Evolutionary conservation across 2,888 invertebrate species (phyloP), one percentile per base, ranked within the genome.

Genomic region (Tortricodes alternella): DNA sequence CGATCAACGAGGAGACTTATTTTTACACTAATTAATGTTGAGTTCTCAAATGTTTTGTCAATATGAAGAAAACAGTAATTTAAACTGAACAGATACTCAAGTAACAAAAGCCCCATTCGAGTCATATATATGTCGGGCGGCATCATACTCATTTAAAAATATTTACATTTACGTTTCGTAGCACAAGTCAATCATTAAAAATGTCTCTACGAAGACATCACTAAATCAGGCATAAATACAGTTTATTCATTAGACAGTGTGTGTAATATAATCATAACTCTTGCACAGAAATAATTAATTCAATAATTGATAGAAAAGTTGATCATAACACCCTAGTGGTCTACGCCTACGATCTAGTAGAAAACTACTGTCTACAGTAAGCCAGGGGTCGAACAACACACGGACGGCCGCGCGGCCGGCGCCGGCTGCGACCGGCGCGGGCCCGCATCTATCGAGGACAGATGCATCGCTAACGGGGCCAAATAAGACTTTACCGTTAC

Each of bases 381-480:
- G 90, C 90, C 88, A 89, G 82, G 88, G 90, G 89, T 88, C 73
- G 81, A 85, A 88, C 86, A 88, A 88, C 83, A 84, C 70, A 70
- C 66, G 68, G 73, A 63, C 65, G 66, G 63, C 70, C 67, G 69
- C 67, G 69, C 67, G 67, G 71, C 69, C 73, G 71, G 76, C 74
- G 70, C 65, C 71, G 70, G 53, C 68, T 66, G 66, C 72, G 72
- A 70, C 74, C n/a, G n/a, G n/a, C n/a, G n/a, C 76, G 78, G 78
- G 63, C 62, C 19, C 32, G 46, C 88, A 85, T 86, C 89, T 89
- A 86, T 89, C 89, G 76, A 83, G 89, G 91, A 91, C 90, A 89
- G 89, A 91, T 91, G 91, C 91, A 90, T 89, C 88, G 89, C 91
- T 91, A 91, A 89, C 89, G 90, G 91, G 91, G 91, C 89, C 89